phyloP scores from a whole-genome alignment of 2,888 invertebrate species.

The Nycteola revayana region DNA sequence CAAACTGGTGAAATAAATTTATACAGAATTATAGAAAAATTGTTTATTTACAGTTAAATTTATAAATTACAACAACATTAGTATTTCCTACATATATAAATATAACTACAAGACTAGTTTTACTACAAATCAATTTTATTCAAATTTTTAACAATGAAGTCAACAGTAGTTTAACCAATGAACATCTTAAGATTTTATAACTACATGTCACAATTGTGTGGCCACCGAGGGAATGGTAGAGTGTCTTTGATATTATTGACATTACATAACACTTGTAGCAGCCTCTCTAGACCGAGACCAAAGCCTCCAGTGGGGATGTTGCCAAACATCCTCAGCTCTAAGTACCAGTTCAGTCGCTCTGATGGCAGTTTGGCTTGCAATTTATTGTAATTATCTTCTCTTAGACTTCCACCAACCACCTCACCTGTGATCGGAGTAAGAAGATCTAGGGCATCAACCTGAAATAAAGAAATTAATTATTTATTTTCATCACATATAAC shows the following conservation, averaged over 20 bases:
- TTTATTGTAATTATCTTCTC: slow-evolving; percentile 88
- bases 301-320: slow-evolving; percentile 96
- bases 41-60: no score
- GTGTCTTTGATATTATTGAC: slow-evolving; percentile 96
- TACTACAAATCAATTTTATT: no score
- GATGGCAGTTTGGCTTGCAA: slow-evolving; percentile 84
- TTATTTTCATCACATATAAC: no score
- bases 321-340: slow-evolving; percentile 94
- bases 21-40: no score
- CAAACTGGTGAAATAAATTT: no score
- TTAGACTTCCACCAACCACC: slow-evolving; percentile 96
- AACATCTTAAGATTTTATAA: no score
- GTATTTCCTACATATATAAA: no score
- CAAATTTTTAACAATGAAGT: no score
- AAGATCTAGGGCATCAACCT: slow-evolving; percentile 93
- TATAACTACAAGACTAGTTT: no score
- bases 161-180: no score
- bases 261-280: slow-evolving; percentile 90
- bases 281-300: slow-evolving; percentile 97
- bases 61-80: no score
- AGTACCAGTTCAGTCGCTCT: slow-evolving; percentile 89
- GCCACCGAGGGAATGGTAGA: slow-evolving; percentile 97
- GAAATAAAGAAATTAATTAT: no score
- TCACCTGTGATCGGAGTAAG: slow-evolving; percentile 95
- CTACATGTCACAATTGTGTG: slow-evolving; percentile 90